Evolutionary conservation across 2,888 invertebrate species (phyloP), one percentile per base, ranked within the genome.

Genomic region (Amphimallon solstitiale): DNA sequence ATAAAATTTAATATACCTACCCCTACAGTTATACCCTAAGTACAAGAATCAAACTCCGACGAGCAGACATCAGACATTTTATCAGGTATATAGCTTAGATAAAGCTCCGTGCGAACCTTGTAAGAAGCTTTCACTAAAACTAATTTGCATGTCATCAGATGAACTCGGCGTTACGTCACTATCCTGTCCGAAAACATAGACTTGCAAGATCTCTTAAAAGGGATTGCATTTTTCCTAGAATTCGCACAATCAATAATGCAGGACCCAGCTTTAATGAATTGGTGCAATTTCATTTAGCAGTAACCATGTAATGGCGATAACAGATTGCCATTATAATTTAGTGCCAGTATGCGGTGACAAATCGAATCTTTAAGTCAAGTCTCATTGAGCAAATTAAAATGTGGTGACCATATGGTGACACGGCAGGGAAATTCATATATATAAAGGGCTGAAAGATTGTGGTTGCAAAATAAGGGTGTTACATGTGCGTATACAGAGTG

Each of bases 81-180:
- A 77, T 78, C 78, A 79, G 79, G 78, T 78, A 77, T 74, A 74
- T 70, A 74, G 74, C 74, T 74, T 68, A 70, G 69, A 73, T 70
- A 78, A 80, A 80, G 76, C 80, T 73, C 73, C 80, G 80, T 80
- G 80, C 75, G 80, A 80, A 80, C 74, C 72, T 70, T 71, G 75
- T 78, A 77, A 78, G 78, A 75, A 78, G 74, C 70, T 75, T 75
- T 74, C 74, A 72, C 62, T 66, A 68, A 70, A 63, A 70, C 76
- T 77, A 68, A 79, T 80, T 80, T 80, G 78, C 79, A 80, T 80
- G 75, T 77, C 73, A 76, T 77, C 75, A 74, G 73, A 70, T 70
- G 70, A 72, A 73, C 70, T 68, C 70, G 67, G 17, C 37, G 17
- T 71, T 73, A 67, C 69, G 72, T 68, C 72, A 64, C 60, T 56